Conservation (phyloP, 1,140 invertebrate genomes). For the Lordiphosa mommai region DNA sequence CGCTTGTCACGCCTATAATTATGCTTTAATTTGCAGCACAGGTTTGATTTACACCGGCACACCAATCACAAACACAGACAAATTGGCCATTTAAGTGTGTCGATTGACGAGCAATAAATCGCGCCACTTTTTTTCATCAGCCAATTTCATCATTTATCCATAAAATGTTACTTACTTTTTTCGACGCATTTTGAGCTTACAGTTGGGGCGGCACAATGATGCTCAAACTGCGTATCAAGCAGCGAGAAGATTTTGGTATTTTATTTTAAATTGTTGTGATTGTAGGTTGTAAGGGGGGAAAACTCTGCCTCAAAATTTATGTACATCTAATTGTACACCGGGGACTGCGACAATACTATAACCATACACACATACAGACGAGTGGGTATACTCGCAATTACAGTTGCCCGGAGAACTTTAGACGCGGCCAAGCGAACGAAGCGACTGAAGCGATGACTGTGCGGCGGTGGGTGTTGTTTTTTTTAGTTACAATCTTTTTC, state of each 20-base stretch:
- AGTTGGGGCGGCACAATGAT: slow-evolving; percentile 4
- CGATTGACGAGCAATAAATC: slow-evolving; percentile 21
- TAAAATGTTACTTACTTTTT: slow-evolving; percentile 37
- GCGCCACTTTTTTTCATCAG: slow-evolving; percentile 31
- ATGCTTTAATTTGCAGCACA: slow-evolving; percentile 64
- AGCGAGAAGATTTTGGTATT: slow-evolving; percentile 15
- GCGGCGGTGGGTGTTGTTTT: slow-evolving; percentile 10
- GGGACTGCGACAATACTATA: slow-evolving; percentile 18
- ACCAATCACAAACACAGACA: slow-evolving; percentile 23
- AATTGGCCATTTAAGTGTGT: slow-evolving; percentile 7
- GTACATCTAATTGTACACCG: slow-evolving; percentile 41
- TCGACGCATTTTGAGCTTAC: slow-evolving; percentile 28
- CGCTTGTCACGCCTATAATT: slow-evolving; percentile 73
- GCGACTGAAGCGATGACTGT: slow-evolving; percentile 31
- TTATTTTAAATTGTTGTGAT: slow-evolving; percentile 11
- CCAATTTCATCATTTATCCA: slow-evolving; percentile 7
- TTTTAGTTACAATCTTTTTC: slow-evolving; percentile 6
- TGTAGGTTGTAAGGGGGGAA: slow-evolving; percentile 10
- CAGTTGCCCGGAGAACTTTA: slow-evolving; percentile 37
- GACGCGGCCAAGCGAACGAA: slow-evolving; percentile 24
- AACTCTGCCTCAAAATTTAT: slow-evolving; percentile 29
- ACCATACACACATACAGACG: slow-evolving; percentile 9
- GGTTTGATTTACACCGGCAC: slow-evolving; percentile 60
- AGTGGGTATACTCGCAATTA: slow-evolving; percentile 18
- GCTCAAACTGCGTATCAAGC: slow-evolving; percentile 19